Percentiles rank a stretch among this genome's conserved stretches.
Evolutionary conservation across 2,797 vertebrate genomes (phyloP).

Genomic region (Phataginus tricuspis): DNA sequence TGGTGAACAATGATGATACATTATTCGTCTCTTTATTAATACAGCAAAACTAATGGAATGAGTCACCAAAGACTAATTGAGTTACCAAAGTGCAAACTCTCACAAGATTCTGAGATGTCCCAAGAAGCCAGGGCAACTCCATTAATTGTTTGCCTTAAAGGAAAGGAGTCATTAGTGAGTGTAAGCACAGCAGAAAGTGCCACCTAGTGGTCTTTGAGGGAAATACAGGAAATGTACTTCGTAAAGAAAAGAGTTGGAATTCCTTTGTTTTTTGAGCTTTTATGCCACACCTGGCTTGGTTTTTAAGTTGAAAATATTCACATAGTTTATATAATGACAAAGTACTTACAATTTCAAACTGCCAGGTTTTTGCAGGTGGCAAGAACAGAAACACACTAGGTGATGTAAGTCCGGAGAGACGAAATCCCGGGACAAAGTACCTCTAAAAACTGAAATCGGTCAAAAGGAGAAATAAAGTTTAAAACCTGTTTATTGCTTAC

Average conservation of each 20-base stretch:
- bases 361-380: neutral
- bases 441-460: no score
- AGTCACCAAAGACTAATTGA: neutral
- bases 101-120: neutral
- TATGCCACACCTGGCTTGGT: neutral
- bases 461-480: no score
- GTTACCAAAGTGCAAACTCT: neutral
- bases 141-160: neutral
- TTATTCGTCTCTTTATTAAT: neutral
- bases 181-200: slow-evolving; percentile 17
- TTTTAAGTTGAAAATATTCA: neutral
- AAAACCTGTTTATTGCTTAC: no score
- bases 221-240: neutral
- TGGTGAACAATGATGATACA: neutral
- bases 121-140: neutral
- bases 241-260: neutral
- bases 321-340: neutral
- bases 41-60: neutral
- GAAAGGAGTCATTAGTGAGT: neutral
- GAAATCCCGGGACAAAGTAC: no score
- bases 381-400: neutral
- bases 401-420: neutral
- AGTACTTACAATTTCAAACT: neutral
- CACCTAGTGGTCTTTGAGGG: slow-evolving; percentile 21
- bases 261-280: neutral